Percentiles rank a stretch among this genome's conserved stretches.
Conservation (phyloP, 2,113 vertebrate species). For the Actinemys pallida region DNA sequence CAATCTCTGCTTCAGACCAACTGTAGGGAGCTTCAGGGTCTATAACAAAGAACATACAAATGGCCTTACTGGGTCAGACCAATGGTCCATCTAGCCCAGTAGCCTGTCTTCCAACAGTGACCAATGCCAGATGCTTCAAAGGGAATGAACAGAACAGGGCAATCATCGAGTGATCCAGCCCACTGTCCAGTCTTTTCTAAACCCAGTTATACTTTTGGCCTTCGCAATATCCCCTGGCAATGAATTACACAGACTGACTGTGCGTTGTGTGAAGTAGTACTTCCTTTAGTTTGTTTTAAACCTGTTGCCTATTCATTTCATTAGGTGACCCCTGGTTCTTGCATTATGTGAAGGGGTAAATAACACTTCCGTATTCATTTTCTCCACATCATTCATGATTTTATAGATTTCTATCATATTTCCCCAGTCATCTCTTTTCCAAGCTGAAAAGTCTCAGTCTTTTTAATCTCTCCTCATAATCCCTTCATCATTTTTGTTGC, state of each 20-base stretch:
- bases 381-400: background rate
- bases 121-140: background rate
- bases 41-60: constrained; percentile 55
- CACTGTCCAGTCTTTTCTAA: background rate
- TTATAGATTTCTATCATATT: background rate
- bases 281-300: background rate
- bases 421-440: background rate
- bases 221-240: background rate
- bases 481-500: background rate
- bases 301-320: background rate
- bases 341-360: background rate
- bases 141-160: background rate
- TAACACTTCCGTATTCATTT: background rate
- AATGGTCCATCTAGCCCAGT: background rate
- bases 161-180: background rate
- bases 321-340: background rate
- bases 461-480: background rate
- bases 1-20: constrained; percentile 92
- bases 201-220: background rate
- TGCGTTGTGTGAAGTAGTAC: background rate
- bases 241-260: background rate
- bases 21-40: constrained; percentile 82
- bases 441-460: background rate
- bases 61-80: background rate
- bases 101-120: background rate